Evolutionary conservation across 2,797 vertebrate genomes (phyloP).

Genomic region (Chelonia mydas): DNA sequence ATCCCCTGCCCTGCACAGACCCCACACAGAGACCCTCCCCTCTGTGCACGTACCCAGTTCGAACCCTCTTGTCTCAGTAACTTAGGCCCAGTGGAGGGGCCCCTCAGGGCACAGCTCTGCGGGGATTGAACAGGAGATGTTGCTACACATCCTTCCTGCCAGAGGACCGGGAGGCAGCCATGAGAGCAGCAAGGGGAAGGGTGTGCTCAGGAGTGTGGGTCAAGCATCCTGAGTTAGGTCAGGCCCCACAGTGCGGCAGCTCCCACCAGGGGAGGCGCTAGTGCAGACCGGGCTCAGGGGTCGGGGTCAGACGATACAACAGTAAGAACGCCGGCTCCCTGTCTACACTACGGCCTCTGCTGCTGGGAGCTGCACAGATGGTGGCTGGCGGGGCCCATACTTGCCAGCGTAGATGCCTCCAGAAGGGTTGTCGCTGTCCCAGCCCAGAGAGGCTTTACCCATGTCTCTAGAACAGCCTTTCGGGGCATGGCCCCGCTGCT

Average conservation of each 20-base stretch:
- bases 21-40: background rate
- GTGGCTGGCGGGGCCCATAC: background rate
- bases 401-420: background rate
- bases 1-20: rapidly evolving
- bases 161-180: background rate
- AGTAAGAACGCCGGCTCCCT: rapidly evolving
- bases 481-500: too few relatives aligned
- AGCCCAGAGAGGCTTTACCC: background rate
- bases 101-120: rapidly evolving
- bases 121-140: background rate
- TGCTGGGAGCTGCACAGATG: background rate
- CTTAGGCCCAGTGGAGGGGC: rapidly evolving
- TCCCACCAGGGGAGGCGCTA: too few relatives aligned
- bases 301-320: background rate
- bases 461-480: background rate
- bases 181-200: constrained; percentile 46
- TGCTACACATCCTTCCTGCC: constrained; percentile 52
- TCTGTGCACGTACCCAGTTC: rapidly evolving
- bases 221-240: too few relatives aligned
- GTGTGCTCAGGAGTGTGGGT: background rate
- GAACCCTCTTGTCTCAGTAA: background rate
- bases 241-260: too few relatives aligned
- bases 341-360: background rate
- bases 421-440: background rate
- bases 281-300: background rate